Percentiles rank a stretch among this genome's conserved stretches.
These are phyloP conservation scores for Scophthalmus maximus DNA, from an alignment of 2,113 vertebrate species.

Conservation along the genomic window DNA sequence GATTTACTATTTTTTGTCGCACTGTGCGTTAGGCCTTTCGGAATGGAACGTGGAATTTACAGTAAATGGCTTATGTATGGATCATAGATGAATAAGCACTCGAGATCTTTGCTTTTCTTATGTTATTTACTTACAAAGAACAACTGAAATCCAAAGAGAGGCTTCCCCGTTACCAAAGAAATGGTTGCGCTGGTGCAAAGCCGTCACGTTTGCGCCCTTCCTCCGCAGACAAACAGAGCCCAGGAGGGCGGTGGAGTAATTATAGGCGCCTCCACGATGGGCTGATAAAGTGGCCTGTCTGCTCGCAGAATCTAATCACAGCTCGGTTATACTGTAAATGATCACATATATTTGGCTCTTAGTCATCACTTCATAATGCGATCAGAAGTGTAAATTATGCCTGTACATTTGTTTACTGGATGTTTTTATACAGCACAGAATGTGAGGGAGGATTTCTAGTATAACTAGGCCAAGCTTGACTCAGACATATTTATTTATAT, in stretches of 20 bases:
- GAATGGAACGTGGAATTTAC: background rate
- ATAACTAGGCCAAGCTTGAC: background rate
- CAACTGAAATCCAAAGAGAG: background rate
- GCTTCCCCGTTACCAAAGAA: background rate
- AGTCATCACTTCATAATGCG: conserved; percentile 21
- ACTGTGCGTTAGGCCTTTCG: background rate
- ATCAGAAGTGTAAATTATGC: background rate
- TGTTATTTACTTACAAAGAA: background rate
- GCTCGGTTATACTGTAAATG: background rate
- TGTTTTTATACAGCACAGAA: background rate
- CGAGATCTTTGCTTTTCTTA: background rate
- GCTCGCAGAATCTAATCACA: conserved; percentile 32
- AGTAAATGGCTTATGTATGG: background rate
- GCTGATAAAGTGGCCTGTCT: conserved; percentile 55
- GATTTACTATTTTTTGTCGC: conserved; percentile 19
- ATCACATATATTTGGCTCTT: background rate
- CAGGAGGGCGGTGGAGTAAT: conserved; percentile 56
- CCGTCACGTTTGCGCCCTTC: conserved; percentile 54
- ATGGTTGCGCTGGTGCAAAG: too few species aligned
- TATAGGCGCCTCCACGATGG: conserved; percentile 75
- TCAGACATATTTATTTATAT: background rate
- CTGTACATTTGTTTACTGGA: background rate
- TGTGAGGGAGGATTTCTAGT: background rate
- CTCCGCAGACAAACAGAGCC: conserved; percentile 57
- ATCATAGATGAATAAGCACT: background rate